Percentiles rank a stretch among this genome's conserved stretches.
phyloP scores from a whole-genome alignment of 1,140 invertebrate species.

The Drosophila tristis region DNA sequence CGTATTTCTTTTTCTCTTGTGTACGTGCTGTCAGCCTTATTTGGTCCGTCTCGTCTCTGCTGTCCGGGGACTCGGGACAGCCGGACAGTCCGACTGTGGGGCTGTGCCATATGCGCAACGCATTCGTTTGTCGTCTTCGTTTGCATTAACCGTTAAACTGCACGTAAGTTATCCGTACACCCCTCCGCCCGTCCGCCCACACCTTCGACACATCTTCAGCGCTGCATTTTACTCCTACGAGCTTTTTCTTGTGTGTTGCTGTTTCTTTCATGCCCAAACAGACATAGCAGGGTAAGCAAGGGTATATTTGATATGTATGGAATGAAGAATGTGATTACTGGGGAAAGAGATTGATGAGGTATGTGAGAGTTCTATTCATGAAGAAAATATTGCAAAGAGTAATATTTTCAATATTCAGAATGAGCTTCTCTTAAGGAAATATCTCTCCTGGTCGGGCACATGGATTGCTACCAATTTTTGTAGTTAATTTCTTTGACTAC shows the following conservation, averaged over 20 bases:
- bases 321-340: constrained; percentile 4
- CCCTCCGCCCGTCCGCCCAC: constrained; percentile 46
- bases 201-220: constrained; percentile 78
- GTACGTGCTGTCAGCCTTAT: constrained; percentile 57
- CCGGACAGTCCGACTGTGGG: no score
- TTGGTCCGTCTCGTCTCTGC: constrained; percentile 47
- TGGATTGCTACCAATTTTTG: no score
- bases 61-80: neutral
- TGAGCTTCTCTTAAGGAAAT: no score
- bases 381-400: no score
- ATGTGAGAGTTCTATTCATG: no score
- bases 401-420: no score
- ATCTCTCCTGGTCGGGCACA: no score
- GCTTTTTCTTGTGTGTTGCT: constrained; percentile 44
- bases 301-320: constrained; percentile 27
- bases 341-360: neutral
- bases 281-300: constrained; percentile 26
- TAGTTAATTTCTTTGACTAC: no score
- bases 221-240: constrained; percentile 75
- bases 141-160: constrained; percentile 82
- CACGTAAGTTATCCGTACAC: constrained; percentile 53
- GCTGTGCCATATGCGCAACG: constrained; percentile 73
- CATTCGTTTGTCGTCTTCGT: constrained; percentile 60
- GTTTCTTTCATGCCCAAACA: neutral
- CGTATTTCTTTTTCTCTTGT: constrained; percentile 5